These are phyloP conservation scores for Sebastes trivittatus DNA, from an alignment of 2,797 vertebrate genomes.

Conservation along the genomic window DNA sequence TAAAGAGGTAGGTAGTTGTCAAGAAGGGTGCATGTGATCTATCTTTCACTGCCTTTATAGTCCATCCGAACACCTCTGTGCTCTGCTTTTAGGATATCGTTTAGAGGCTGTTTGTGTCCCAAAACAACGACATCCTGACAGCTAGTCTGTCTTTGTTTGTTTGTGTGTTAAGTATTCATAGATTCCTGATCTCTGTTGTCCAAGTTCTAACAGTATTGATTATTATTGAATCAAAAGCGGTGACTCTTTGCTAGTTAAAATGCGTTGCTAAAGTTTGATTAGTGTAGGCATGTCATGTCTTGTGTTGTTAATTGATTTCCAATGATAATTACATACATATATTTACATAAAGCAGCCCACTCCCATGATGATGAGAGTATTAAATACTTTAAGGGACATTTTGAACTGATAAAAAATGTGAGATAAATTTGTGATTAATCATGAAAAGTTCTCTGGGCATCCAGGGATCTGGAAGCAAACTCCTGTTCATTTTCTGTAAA, in stretches of 20 bases:
- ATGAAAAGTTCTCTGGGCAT: background rate
- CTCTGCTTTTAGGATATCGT: background rate
- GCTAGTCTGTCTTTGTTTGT: background rate
- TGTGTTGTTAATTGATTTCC: no score
- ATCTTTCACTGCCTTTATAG: conserved; percentile 3
- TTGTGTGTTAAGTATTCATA: conserved; percentile 2
- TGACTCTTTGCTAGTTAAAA: background rate
- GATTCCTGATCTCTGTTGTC: background rate
- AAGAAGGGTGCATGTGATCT: conserved; percentile 10
- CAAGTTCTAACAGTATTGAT: background rate
- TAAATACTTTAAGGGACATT: no score
- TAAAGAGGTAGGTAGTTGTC: conserved; percentile 2
- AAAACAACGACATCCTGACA: background rate
- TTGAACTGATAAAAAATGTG: no score
- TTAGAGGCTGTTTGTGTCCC: background rate
- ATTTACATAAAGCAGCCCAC: no score
- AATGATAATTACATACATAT: no score
- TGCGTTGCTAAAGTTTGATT: background rate
- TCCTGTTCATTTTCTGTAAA: background rate
- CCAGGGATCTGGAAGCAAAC: background rate
- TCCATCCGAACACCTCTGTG: background rate
- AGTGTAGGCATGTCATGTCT: background rate
- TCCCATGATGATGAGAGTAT: no score
- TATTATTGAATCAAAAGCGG: background rate
- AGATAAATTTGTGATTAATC: no score